Conservation (phyloP, 2,113 vertebrate species). For the Copsychus sechellarum region DNA sequence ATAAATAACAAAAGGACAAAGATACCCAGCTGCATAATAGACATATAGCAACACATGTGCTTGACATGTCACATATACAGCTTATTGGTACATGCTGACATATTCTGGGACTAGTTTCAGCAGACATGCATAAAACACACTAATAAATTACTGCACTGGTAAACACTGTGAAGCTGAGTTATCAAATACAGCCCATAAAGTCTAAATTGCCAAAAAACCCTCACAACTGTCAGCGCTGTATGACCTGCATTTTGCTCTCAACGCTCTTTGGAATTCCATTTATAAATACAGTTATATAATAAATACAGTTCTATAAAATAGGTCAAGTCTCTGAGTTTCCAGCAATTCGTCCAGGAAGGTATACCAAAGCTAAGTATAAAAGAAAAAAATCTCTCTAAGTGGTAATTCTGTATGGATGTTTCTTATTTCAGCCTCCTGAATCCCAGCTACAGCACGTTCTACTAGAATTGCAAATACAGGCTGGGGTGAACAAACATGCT, state of each 20-base stretch:
- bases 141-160: background rate
- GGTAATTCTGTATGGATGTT: conserved; percentile 45
- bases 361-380: background rate
- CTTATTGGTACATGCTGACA: background rate
- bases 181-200: background rate
- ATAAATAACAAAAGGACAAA: background rate
- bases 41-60: background rate
- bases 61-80: background rate
- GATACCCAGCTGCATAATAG: background rate
- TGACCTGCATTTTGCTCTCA: background rate
- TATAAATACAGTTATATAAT: background rate
- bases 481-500: conserved; percentile 26
- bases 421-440: conserved; percentile 35
- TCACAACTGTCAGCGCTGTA: background rate
- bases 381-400: conserved; percentile 4
- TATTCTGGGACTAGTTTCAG: background rate
- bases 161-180: background rate
- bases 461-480: conserved; percentile 44
- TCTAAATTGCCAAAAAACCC: background rate
- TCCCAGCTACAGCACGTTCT: conserved; percentile 52
- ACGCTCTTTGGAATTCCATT: background rate
- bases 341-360: background rate
- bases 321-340: conserved; percentile 1
- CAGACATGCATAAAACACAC: background rate
- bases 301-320: background rate